phyloP scores from a whole-genome alignment of 2,888 invertebrate species.

The Idaea dimidiata region DNA sequence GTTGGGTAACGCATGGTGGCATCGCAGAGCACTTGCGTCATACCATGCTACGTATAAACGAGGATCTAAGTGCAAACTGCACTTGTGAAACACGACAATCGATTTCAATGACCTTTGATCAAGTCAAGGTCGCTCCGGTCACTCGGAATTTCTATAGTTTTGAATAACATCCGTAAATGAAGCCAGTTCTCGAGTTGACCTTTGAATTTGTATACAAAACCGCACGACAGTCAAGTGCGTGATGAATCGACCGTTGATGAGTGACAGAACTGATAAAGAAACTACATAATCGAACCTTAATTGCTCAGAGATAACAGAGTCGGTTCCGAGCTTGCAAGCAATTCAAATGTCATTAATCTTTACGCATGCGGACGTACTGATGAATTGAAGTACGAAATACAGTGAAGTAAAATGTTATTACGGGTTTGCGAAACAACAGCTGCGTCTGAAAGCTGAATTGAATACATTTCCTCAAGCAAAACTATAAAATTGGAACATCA shows the following conservation, averaged over 20 bases:
- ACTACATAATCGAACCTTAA: constrained; percentile 21
- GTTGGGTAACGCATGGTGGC: constrained; percentile 49
- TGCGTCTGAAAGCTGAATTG: constrained; percentile 39
- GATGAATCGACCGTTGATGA: constrained; percentile 14
- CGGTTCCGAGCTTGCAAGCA: constrained; percentile 22
- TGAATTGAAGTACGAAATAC: constrained; percentile 18
- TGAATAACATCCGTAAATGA: constrained; percentile 15
- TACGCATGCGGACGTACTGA: too few relatives aligned
- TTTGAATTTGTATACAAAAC: constrained; percentile 5
- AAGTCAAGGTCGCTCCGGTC: constrained; percentile 32
- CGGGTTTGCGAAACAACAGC: constrained; percentile 36
- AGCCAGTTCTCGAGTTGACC: constrained; percentile 17
- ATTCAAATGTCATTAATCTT: constrained; percentile 20
- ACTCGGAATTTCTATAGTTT: constrained; percentile 25
- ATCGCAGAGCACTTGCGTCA: constrained; percentile 46
- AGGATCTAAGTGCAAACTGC: constrained; percentile 39
- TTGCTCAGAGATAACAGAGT: constrained; percentile 18
- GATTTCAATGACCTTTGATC: constrained; percentile 38
- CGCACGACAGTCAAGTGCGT: constrained; percentile 10
- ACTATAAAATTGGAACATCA: constrained; percentile 53
- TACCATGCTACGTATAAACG: constrained; percentile 25
- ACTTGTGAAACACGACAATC: constrained; percentile 42
- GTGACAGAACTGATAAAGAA: constrained; percentile 18
- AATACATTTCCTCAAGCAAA: constrained; percentile 35
- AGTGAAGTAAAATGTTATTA: constrained; percentile 8